Base-by-base conservation (phyloP, 2,888 invertebrate genomes). In the Meiosimyza platycephala region DNA sequence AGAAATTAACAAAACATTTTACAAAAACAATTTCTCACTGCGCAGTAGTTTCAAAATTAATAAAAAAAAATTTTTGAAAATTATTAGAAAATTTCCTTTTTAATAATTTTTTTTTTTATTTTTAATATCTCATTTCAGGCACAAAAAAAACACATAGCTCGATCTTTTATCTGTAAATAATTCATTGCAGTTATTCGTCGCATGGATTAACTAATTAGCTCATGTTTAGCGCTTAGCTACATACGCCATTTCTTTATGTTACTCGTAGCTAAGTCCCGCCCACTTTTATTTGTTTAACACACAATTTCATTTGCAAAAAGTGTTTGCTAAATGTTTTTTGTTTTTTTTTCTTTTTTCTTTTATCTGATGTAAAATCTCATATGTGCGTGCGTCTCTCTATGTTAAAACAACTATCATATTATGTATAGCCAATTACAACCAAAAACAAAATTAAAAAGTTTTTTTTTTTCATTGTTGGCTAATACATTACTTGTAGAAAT, bases 281-380 rank as follows among this genome's bases (percentile, higher is more conserved):
- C 33, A 62, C 60, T 62, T 62, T 62, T 47, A 47, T 62, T 62
- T 62, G 47, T 62, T 47, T 62, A 62, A 62, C 47, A 40, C 60
- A 62, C 40, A 40, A 40, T 40, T 28, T 40, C 40, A 40, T 40
- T 40, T 40, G 40, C 40, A 40, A 40, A 40, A 40, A 40, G 40
- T 40, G 9, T 40, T 40, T 40, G 40, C 40, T 40, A 40, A 40
- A 40, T 40, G 40, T 40, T 40, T 40, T 40, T 40, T 40, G 40
- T 40, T 40, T 40, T 40, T 40, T 40, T 40, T 6, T 40, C 9
- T 40, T 40, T 40, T 40, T 40, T 40, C 9, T 40, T 40, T 40
- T 9, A 40, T 40, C 40, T 40, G 40, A 40, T 9, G 40, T 40
- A 40, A 40, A 40, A 9, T 9, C 40, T 9, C 6, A 40, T 40